These are phyloP conservation scores for Lateolabrax maculatus DNA, from an alignment of 2,797 vertebrate genomes.

Conservation along the genomic window DNA sequence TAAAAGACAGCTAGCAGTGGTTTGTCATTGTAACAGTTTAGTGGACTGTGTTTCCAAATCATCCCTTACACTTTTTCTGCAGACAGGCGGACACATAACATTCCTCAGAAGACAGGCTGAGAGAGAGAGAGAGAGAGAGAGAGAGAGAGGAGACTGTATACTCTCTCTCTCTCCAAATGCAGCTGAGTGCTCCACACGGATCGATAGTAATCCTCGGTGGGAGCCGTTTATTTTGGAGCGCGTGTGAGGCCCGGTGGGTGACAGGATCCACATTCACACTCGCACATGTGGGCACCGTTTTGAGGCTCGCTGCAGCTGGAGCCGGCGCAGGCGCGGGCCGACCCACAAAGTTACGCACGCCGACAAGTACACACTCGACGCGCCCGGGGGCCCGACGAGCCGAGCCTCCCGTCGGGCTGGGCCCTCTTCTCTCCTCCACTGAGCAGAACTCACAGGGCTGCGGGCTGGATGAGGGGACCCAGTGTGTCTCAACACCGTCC, in stretches of 20 bases:
- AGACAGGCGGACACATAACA: slow-evolving; percentile 69
- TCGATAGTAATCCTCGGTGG: slow-evolving; percentile 82
- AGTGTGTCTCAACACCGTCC: slow-evolving; percentile 66
- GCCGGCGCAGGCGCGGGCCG: slow-evolving; percentile 56
- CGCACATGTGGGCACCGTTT: slow-evolving; percentile 62
- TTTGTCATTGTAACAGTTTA: slow-evolving; percentile 75
- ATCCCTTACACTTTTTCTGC: slow-evolving; percentile 65
- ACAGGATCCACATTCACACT: slow-evolving; percentile 72
- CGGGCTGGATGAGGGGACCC: slow-evolving; percentile 70
- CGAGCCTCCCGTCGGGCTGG: slow-evolving; percentile 56
- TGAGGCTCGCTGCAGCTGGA: slow-evolving; percentile 64
- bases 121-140: slow-evolving; percentile 32
- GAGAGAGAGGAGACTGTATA: slow-evolving; percentile 17
- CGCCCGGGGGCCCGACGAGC: slow-evolving; percentile 62
- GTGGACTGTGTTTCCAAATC: slow-evolving; percentile 69
- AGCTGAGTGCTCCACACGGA: slow-evolving; percentile 73
- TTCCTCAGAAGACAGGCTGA: slow-evolving; percentile 57
- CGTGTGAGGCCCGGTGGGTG: slow-evolving; percentile 77
- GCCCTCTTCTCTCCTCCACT: slow-evolving; percentile 59
- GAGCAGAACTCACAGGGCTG: slow-evolving; percentile 72
- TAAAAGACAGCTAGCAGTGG: slow-evolving; percentile 56
- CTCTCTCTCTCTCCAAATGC: slow-evolving; percentile 59
- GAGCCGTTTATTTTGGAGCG: slow-evolving; percentile 83
- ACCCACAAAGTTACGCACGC: slow-evolving; percentile 49
- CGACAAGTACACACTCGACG: slow-evolving; percentile 53